Conservation (phyloP, 2,797 vertebrate genomes). For the Rhinella marina region DNA sequence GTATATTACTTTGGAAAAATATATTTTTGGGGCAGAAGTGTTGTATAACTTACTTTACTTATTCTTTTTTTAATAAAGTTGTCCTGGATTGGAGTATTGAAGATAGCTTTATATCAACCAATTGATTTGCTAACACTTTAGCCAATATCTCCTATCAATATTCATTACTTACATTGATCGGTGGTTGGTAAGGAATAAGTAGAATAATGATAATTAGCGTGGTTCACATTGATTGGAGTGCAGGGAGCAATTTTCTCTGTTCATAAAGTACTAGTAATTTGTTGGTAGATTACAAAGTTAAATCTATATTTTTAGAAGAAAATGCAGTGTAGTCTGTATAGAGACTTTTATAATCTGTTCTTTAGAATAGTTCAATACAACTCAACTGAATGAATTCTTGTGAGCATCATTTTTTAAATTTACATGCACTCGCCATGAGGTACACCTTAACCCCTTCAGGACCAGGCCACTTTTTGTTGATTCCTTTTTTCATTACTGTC, state of each 20-base stretch:
- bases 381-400: neutral
- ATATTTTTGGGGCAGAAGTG: neutral
- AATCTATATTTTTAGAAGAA: neutral
- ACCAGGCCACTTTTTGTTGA: no score
- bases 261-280: constrained; percentile 35
- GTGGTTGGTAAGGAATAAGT: constrained; percentile 24
- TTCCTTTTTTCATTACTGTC: no score
- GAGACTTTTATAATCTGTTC: neutral
- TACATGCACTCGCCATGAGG: neutral
- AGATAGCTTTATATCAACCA: constrained; percentile 49
- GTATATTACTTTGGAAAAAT: neutral
- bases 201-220: constrained; percentile 52
- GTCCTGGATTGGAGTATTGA: constrained; percentile 24
- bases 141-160: constrained; percentile 56
- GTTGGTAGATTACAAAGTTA: neutral
- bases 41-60: neutral
- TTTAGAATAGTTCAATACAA: neutral
- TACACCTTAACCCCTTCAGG: no score
- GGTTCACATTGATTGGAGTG: constrained; percentile 10
- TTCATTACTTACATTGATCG: constrained; percentile 53
- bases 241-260: neutral
- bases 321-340: neutral
- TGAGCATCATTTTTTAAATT: neutral
- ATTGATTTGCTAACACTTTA: constrained; percentile 54
- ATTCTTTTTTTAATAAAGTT: constrained; percentile 44